Percentiles rank a stretch among this genome's conserved stretches.
Conservation (phyloP, 2,888 invertebrate species). For the Hirtodrosophila confusa region DNA sequence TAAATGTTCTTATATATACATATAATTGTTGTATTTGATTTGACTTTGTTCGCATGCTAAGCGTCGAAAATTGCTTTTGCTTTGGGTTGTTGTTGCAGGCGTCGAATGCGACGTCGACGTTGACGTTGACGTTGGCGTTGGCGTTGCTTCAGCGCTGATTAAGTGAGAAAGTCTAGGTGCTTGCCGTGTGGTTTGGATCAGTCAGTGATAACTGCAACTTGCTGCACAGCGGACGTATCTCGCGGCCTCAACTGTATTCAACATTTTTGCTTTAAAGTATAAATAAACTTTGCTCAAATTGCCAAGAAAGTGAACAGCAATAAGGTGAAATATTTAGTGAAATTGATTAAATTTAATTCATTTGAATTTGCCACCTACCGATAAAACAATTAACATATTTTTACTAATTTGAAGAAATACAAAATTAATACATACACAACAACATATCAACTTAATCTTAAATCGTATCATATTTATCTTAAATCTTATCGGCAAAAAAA, state of each 20-base stretch:
- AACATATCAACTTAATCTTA: too few relatives aligned
- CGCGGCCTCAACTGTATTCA: slow-evolving; percentile 4
- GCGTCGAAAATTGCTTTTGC: slow-evolving; percentile 5
- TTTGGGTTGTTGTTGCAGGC: neutral
- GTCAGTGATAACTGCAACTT: slow-evolving; percentile 67
- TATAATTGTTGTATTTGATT: slow-evolving; percentile 36
- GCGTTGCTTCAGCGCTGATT: slow-evolving; percentile 23
- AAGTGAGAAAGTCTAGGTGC: slow-evolving; percentile 60
- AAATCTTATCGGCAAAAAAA: too few relatives aligned
- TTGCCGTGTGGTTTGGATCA: slow-evolving; percentile 16
- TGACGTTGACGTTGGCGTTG: slow-evolving; percentile 2
- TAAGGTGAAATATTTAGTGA: neutral
- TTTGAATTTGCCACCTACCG: too few relatives aligned
- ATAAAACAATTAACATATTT: neutral
- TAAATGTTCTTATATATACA: slow-evolving; percentile 1
- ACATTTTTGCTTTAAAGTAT: too few relatives aligned
- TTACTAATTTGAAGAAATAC: neutral
- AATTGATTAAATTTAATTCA: too few relatives aligned
- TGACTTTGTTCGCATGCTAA: slow-evolving; percentile 19
- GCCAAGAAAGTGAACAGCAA: neutral
- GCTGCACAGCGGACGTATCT: slow-evolving; percentile 40
- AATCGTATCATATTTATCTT: too few relatives aligned
- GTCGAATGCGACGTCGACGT: slow-evolving; percentile 6
- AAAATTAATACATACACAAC: too few relatives aligned
- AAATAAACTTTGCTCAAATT: neutral